These are phyloP conservation scores for Azorinus chamasolen DNA, from an alignment of 2,888 invertebrate species.

Conservation along the genomic window DNA sequence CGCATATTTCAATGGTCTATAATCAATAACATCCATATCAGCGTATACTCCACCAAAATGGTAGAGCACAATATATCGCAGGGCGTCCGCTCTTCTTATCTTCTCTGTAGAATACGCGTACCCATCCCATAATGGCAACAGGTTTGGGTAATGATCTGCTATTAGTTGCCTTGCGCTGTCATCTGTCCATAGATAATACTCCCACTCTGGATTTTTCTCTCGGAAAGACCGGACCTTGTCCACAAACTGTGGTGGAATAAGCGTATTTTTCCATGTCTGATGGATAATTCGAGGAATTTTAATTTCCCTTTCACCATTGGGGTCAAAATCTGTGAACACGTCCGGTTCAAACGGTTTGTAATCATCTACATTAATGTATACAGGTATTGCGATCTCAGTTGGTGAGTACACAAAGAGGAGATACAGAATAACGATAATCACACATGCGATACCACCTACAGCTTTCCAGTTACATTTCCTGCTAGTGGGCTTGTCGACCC, in stretches of 20 bases:
- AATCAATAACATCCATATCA: conserved; percentile 81
- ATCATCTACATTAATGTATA: conserved; percentile 8
- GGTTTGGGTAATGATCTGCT: conserved; percentile 72
- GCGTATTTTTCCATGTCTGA: conserved; percentile 75
- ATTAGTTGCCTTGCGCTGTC: conserved; percentile 77
- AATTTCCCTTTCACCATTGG: background rate
- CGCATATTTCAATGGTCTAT: conserved; percentile 73
- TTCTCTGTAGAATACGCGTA: conserved; percentile 65
- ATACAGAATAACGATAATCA: too few species aligned
- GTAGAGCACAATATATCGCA: conserved; percentile 81
- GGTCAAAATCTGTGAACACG: conserved; percentile 5
- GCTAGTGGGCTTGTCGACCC: too few species aligned
- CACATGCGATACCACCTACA: too few species aligned
- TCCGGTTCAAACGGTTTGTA: conserved; percentile 23
- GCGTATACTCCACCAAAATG: conserved; percentile 82
- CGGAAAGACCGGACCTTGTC: conserved; percentile 78
- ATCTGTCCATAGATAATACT: conserved; percentile 84
- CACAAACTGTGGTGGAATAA: conserved; percentile 69
- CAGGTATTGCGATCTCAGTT: conserved; percentile 14
- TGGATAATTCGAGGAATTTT: conserved; percentile 68
- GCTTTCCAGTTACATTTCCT: too few species aligned
- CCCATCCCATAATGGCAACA: conserved; percentile 72
- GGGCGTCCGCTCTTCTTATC: conserved; percentile 79
- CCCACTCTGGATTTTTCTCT: conserved; percentile 79
- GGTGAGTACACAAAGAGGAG: background rate